Conservation (phyloP, 2,113 vertebrate genomes). For the Istiophorus platypterus region DNA sequence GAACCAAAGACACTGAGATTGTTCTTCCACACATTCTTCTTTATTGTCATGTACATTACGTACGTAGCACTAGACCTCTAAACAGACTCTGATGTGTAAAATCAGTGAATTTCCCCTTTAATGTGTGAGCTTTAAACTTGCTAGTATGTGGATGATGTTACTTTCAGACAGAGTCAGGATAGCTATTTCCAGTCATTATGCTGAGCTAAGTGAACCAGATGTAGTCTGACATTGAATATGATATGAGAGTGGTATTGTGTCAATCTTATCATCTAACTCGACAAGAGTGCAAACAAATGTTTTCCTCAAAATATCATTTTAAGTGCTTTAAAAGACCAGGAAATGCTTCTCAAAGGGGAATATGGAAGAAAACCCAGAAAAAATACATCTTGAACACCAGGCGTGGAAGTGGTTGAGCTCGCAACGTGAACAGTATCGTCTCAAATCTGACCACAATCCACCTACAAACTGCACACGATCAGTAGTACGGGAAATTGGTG, state of each 20-base stretch:
- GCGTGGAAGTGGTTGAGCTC: not conserved
- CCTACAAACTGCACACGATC: not conserved
- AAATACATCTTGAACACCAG: not conserved
- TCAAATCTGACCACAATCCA: not conserved
- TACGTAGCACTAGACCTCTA: too few species aligned
- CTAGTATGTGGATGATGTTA: conserved; percentile 1
- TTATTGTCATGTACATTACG: too few species aligned
- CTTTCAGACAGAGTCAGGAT: not conserved
- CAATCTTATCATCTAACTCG: not conserved
- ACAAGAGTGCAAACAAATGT: not conserved
- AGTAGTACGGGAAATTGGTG: conserved; percentile 6
- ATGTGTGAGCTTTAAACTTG: conserved; percentile 12
- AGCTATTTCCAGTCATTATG: not conserved
- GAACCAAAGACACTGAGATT: not conserved
- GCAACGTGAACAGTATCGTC: not conserved
- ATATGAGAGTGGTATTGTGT: not conserved
- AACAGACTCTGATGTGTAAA: too few species aligned
- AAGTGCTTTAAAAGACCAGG: not conserved
- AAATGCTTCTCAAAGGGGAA: not conserved
- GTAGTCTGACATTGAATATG: not conserved
- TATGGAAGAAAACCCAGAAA: not conserved
- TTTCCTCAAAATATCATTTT: not conserved
- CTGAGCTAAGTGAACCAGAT: not conserved
- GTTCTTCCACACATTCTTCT: not conserved
- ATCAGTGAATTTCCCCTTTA: not conserved